Conservation (phyloP, 2,797 vertebrate genomes). For the Ataeniobius toweri region DNA sequence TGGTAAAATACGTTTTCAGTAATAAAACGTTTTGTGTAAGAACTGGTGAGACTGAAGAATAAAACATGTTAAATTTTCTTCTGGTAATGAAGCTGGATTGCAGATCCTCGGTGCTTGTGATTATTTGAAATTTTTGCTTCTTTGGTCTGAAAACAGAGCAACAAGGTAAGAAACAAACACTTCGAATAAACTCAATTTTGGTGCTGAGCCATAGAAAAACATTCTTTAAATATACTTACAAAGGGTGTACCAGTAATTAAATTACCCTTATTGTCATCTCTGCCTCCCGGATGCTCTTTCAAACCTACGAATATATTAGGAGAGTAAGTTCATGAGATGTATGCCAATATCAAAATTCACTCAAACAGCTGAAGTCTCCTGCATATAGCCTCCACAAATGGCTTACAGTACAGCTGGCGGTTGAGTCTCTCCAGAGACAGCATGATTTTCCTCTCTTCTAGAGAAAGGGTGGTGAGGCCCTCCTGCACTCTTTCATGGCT, state of each 20-base stretch:
- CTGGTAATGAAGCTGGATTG: slow-evolving; percentile 58
- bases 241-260: slow-evolving; percentile 65
- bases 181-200: background rate
- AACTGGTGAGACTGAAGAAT: slow-evolving; percentile 24
- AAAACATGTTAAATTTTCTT: slow-evolving; percentile 72
- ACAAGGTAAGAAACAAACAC: slow-evolving; percentile 25
- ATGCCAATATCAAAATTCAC: background rate
- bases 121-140: slow-evolving; percentile 49
- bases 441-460: slow-evolving; percentile 87
- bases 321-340: background rate
- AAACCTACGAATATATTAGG: slow-evolving; percentile 76
- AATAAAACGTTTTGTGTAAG: slow-evolving; percentile 32
- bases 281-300: slow-evolving; percentile 70
- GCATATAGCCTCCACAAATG: slow-evolving; percentile 2
- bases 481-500: slow-evolving; percentile 46
- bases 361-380: background rate
- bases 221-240: slow-evolving; percentile 72
- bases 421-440: slow-evolving; percentile 83
- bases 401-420: slow-evolving; percentile 75
- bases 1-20: background rate
- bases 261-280: slow-evolving; percentile 64
- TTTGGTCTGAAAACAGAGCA: slow-evolving; percentile 52
- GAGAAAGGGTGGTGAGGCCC: slow-evolving; percentile 73
- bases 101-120: slow-evolving; percentile 55
- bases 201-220: background rate